phyloP scores from a whole-genome alignment of 1,140 invertebrate species.

The Pentalonia nigronervosa region DNA sequence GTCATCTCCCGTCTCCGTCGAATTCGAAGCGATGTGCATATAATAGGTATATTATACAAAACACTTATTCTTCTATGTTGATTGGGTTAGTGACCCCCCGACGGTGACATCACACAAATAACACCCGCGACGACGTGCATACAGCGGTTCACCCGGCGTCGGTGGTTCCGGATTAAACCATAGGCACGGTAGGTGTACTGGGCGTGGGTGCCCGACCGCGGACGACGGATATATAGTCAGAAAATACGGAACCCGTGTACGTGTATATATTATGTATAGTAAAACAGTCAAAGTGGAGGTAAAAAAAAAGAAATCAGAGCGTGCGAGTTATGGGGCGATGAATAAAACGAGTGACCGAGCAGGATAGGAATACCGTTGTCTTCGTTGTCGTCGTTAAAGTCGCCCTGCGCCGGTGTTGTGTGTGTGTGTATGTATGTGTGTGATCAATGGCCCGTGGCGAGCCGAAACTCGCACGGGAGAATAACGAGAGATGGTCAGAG shows the following conservation, averaged over 20 bases:
- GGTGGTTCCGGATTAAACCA: slow-evolving; percentile 39
- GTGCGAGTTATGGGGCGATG: slow-evolving; percentile 42
- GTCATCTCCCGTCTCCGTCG: background rate
- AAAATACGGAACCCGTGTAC: background rate
- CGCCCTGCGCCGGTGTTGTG: background rate
- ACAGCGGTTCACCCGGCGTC: background rate
- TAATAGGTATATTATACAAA: background rate
- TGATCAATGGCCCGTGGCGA: slow-evolving; percentile 45
- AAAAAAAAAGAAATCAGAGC: slow-evolving; percentile 43
- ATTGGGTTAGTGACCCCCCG: slow-evolving; percentile 30
- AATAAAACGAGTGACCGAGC: slow-evolving; percentile 38
- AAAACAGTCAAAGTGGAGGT: background rate
- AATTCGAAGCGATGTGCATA: background rate
- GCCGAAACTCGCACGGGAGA: slow-evolving; percentile 1
- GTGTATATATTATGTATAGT: background rate
- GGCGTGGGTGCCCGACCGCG: slow-evolving; percentile 37
- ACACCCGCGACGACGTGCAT: background rate
- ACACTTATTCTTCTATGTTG: background rate
- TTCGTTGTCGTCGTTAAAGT: background rate
- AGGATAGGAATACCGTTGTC: slow-evolving; percentile 8
- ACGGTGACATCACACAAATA: slow-evolving; percentile 45
- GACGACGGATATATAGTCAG: background rate
- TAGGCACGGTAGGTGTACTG: background rate
- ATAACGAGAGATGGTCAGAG: background rate
- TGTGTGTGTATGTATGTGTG: background rate